A percentile compares a stretch with the other conserved stretches of the same genome.
These are phyloP conservation scores for Catostylus mosaicus DNA, from an alignment of 30 jellyfish, hydroid and myxozoan genomes.

Conservation along the genomic window DNA sequence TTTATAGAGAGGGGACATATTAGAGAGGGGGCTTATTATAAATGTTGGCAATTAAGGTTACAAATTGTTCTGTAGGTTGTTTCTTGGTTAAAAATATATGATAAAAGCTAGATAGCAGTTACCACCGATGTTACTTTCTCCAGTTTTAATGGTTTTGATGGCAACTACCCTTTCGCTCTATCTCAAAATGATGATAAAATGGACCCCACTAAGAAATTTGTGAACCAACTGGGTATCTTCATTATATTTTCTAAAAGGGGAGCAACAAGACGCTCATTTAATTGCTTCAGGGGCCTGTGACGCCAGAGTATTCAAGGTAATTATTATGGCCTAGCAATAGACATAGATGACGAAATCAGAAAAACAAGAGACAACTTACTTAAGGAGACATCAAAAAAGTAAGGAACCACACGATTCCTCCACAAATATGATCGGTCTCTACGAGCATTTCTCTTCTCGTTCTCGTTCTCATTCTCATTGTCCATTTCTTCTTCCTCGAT, in stretches of 20 bases:
- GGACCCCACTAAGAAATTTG: too few species aligned
- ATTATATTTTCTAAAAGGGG: neutral
- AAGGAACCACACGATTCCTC: conserved; percentile 58
- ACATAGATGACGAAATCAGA: neutral
- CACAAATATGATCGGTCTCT: conserved; percentile 20
- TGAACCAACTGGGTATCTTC: too few species aligned
- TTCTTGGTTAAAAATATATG: neutral
- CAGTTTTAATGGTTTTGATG: too few species aligned
- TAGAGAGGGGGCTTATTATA: neutral
- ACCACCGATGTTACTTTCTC: too few species aligned
- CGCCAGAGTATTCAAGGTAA: neutral
- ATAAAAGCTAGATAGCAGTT: too few species aligned
- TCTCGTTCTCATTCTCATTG: conserved; percentile 14
- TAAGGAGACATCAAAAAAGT: neutral
- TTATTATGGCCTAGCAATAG: too few species aligned
- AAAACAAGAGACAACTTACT: conserved; percentile 35
- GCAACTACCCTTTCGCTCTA: too few species aligned
- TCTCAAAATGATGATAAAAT: too few species aligned
- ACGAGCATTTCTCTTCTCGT: conserved; percentile 61
- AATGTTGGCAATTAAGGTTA: neutral
- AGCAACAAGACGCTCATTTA: neutral
- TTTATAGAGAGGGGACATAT: neutral
- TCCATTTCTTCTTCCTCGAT: neutral
- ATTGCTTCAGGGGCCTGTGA: neutral
- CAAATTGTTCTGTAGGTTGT: neutral